Evolutionary conservation across 2,888 invertebrate genomes (phyloP).

Genomic region (Rutpela maculata): DNA sequence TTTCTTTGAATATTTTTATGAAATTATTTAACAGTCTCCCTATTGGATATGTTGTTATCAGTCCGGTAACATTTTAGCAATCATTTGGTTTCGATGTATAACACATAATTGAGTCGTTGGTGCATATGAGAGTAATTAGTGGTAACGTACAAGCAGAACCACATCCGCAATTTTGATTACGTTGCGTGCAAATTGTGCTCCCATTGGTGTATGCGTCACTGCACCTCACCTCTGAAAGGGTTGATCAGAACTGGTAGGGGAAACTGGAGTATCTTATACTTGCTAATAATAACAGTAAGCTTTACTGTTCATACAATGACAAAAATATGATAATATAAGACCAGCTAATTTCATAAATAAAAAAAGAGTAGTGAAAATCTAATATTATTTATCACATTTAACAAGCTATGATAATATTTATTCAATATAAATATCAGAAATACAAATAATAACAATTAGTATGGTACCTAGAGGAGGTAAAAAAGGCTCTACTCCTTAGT

Average conservation of each 20-base stretch:
- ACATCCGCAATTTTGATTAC: constrained; percentile 49
- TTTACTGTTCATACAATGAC: no score
- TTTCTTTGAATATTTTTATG: no score
- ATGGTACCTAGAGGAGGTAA: no score
- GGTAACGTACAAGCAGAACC: constrained; percentile 47
- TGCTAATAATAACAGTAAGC: no score
- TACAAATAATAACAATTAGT: background rate
- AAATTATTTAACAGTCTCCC: background rate
- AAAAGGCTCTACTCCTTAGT: no score
- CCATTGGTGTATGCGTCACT: constrained; percentile 46
- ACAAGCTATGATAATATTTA: background rate
- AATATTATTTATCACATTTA: background rate
- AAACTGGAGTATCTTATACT: background rate
- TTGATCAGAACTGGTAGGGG: constrained; percentile 10
- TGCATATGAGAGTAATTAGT: constrained; percentile 55
- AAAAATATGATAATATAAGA: background rate
- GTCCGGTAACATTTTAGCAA: background rate
- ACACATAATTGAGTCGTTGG: constrained; percentile 12
- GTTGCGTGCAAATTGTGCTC: constrained; percentile 40
- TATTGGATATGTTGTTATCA: background rate
- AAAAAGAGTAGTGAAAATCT: background rate
- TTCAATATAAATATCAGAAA: background rate
- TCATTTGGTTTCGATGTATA: background rate
- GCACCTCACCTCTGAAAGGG: constrained; percentile 21
- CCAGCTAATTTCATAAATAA: background rate